phyloP scores from a whole-genome alignment of 2,797 vertebrate species.

The Lepidocolaptes lacrymiger region DNA sequence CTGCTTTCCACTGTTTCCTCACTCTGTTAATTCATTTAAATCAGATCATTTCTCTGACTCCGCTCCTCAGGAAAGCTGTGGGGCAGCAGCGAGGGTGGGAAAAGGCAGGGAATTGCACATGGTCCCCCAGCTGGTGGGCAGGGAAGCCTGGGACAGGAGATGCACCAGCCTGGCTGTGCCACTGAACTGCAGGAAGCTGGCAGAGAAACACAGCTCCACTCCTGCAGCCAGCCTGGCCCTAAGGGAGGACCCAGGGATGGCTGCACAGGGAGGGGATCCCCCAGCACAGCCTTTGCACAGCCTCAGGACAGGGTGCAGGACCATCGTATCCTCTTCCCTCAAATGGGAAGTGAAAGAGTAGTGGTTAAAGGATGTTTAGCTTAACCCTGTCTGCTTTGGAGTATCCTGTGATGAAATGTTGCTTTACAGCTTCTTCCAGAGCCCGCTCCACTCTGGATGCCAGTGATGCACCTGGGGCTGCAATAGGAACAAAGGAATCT shows the following conservation, averaged over 20 bases:
- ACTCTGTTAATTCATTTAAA: fast-evolving
- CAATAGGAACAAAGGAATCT: not conserved
- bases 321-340: not conserved
- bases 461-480: not conserved
- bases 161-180: fast-evolving
- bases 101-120: not conserved
- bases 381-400: slow-evolving; percentile 45
- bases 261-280: not conserved
- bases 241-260: fast-evolving
- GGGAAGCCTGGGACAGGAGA: not conserved
- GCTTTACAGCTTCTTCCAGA: not conserved
- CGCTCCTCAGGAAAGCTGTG: not conserved
- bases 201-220: not conserved
- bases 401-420: slow-evolving; percentile 27
- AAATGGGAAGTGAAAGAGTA: slow-evolving; percentile 38
- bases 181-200: fast-evolving
- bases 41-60: not conserved
- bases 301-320: not conserved
- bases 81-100: not conserved
- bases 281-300: not conserved
- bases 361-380: slow-evolving; percentile 32
- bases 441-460: not conserved
- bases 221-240: not conserved
- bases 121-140: not conserved
- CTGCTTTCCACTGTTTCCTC: fast-evolving